A percentile compares a stretch with the other conserved stretches of the same genome.
Conservation (phyloP, 2,888 invertebrate genomes). For the Galerucella pusilla region DNA sequence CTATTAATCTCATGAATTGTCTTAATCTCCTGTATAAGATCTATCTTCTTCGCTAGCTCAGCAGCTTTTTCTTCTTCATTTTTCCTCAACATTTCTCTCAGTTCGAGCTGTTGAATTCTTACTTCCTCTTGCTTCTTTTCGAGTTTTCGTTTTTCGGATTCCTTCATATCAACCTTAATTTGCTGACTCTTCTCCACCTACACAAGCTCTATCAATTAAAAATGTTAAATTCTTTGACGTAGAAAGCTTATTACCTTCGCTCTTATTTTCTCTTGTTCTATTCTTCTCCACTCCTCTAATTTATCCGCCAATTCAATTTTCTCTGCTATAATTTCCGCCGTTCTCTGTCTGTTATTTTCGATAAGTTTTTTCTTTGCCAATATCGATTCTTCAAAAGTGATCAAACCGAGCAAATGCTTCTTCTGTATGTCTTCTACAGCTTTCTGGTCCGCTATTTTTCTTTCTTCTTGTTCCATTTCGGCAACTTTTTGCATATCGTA, state of each 20-base stretch:
- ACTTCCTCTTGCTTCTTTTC: constrained; percentile 68
- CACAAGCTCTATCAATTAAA: not conserved
- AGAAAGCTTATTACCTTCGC: constrained; percentile 50
- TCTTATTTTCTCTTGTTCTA: constrained; percentile 67
- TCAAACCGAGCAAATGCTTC: constrained; percentile 70
- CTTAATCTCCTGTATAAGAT: constrained; percentile 64
- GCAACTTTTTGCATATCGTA: constrained; percentile 64
- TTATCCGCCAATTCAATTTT: constrained; percentile 66
- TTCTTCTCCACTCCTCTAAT: constrained; percentile 68
- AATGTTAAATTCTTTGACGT: not conserved
- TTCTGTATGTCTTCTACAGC: constrained; percentile 69
- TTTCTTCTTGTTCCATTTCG: constrained; percentile 65
- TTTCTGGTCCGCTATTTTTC: constrained; percentile 66
- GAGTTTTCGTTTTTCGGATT: constrained; percentile 67
- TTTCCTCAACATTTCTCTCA: constrained; percentile 60
- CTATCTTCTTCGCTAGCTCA: constrained; percentile 61
- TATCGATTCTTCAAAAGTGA: constrained; percentile 71
- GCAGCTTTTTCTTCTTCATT: constrained; percentile 57
- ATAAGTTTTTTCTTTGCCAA: constrained; percentile 68
- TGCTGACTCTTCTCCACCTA: constrained; percentile 65
- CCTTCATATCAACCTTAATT: constrained; percentile 66
- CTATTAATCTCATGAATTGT: constrained; percentile 59
- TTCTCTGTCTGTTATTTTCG: constrained; percentile 67
- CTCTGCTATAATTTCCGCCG: constrained; percentile 67
- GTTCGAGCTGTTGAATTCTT: constrained; percentile 67